A percentile compares a stretch with the other conserved stretches of the same genome.
phyloP scores from a whole-genome alignment of 92 coral and sea anemone species.

The Epizoanthus stellaris region DNA sequence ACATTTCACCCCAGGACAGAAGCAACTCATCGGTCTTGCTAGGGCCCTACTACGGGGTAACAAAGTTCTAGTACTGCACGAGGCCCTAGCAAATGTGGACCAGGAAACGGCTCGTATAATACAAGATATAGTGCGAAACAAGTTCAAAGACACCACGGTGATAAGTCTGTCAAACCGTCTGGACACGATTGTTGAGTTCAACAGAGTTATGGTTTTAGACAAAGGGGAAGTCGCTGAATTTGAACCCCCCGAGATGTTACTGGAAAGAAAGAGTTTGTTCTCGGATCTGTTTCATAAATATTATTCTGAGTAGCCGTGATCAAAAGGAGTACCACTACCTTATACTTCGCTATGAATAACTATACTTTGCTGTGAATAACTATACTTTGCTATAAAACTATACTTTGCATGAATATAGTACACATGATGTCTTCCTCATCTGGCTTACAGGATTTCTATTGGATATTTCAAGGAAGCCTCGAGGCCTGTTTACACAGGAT shows the following conservation, averaged over 20 bases:
- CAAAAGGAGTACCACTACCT: too few relatives aligned
- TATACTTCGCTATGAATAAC: too few relatives aligned
- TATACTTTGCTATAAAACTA: too few relatives aligned
- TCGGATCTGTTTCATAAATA: conserved; percentile 31
- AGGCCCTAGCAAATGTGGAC: conserved; percentile 43
- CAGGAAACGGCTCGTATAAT: conserved; percentile 46
- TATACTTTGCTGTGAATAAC: too few relatives aligned
- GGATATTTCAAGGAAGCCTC: too few relatives aligned
- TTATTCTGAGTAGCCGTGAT: conserved; percentile 9
- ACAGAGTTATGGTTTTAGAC: conserved; percentile 62
- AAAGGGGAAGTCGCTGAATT: conserved; percentile 48
- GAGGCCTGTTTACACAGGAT: too few relatives aligned
- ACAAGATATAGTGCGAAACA: conserved; percentile 36
- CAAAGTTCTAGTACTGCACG: conserved; percentile 52
- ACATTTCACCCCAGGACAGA: conserved; percentile 38
- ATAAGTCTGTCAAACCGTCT: conserved; percentile 48
- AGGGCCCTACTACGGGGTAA: conserved; percentile 49
- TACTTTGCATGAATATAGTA: too few relatives aligned
- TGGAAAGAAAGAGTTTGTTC: conserved; percentile 48
- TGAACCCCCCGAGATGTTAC: conserved; percentile 50
- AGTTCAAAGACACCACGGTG: conserved; percentile 49
- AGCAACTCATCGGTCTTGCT: conserved; percentile 47
- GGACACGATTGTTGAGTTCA: conserved; percentile 51
- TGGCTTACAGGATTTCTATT: too few relatives aligned
- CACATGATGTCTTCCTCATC: too few relatives aligned